Evolutionary conservation across 2,888 invertebrate genomes (phyloP).

Genomic region (Agrotis clavis): DNA sequence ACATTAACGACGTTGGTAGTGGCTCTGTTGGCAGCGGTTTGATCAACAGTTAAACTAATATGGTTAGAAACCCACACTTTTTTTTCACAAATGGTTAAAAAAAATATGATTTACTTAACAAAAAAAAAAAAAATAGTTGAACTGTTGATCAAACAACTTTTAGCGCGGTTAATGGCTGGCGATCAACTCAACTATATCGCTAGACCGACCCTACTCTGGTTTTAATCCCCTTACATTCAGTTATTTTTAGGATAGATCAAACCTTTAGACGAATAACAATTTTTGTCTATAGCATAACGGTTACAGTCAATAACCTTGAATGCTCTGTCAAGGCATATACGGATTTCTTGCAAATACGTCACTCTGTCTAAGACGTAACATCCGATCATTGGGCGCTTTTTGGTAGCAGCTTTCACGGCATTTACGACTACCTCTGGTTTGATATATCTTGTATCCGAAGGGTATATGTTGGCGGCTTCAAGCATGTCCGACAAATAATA

Average conservation of each 20-base stretch:
- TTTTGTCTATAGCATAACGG: not conserved
- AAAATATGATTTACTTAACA: no score
- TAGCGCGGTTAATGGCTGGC: no score
- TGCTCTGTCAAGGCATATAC: conserved; percentile 23
- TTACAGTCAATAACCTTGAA: conserved; percentile 31
- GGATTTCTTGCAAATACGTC: conserved; percentile 19
- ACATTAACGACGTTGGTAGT: no score
- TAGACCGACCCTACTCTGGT: not conserved
- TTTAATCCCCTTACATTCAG: not conserved
- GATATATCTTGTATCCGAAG: conserved; percentile 14
- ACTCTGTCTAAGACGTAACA: conserved; percentile 14
- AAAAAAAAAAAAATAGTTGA: no score
- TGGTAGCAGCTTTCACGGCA: conserved; percentile 19
- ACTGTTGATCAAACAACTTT: no score
- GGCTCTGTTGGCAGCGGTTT: no score
- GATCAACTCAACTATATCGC: no score
- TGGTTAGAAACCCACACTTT: no score
- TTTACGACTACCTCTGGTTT: conserved; percentile 9
- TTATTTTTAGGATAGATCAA: conserved; percentile 18
- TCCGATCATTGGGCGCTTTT: conserved; percentile 24
- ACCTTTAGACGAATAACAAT: conserved; percentile 11
- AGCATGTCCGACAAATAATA: conserved; percentile 4
- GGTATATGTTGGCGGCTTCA: conserved; percentile 24
- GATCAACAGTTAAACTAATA: no score
- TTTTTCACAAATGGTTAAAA: no score